Percentiles rank a stretch among this genome's conserved stretches.
phyloP scores from a whole-genome alignment of 2,113 vertebrate species.

The Podarcis muralis region DNA sequence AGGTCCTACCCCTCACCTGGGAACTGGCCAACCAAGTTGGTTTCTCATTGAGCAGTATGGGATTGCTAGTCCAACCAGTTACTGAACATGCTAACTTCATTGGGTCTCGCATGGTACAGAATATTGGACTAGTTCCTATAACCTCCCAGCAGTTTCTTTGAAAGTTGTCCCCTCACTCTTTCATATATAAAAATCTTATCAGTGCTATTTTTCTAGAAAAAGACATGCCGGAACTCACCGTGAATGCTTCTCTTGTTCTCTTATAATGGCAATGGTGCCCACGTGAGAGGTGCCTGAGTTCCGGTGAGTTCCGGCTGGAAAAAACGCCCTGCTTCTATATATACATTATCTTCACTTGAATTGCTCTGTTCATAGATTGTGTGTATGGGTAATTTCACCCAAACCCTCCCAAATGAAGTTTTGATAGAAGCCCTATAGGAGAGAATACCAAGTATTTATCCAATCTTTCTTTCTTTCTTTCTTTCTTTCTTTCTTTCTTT shows the following conservation, averaged over 20 bases:
- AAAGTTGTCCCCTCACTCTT: not conserved
- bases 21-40: not conserved
- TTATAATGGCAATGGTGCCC: too few relatives aligned
- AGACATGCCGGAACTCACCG: too few relatives aligned
- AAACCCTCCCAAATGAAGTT: not conserved
- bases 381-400: not conserved
- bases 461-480: constrained; percentile 67
- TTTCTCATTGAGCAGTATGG: not conserved
- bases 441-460: not conserved
- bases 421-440: not conserved
- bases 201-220: too few relatives aligned
- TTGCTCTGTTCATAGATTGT: not conserved
- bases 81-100: not conserved
- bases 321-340: not conserved
- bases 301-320: too few relatives aligned
- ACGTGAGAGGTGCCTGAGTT: too few relatives aligned
- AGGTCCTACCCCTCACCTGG: not conserved
- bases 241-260: too few relatives aligned
- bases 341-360: not conserved
- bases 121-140: not conserved
- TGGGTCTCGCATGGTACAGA: not conserved
- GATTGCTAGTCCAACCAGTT: too few relatives aligned
- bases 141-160: not conserved
- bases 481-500: constrained; percentile 79
- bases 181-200: not conserved